Conservation (phyloP, 2,113 vertebrate genomes). For the Campylomormyrus numenius region DNA sequence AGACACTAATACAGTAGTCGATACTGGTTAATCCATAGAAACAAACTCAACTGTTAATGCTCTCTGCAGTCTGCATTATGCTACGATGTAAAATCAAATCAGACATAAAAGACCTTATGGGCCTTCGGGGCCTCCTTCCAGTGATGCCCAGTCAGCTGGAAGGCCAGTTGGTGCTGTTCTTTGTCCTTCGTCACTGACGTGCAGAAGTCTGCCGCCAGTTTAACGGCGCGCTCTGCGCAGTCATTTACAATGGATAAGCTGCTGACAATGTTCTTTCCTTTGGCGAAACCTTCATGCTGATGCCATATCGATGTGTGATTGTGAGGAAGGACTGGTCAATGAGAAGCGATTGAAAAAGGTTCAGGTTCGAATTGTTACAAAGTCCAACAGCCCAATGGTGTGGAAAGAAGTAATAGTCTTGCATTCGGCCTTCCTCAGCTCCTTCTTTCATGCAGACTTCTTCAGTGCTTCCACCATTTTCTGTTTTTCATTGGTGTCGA, state of each 20-base stretch:
- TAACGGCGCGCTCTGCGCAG: not conserved
- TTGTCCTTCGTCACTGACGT: not conserved
- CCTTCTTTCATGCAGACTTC: not conserved
- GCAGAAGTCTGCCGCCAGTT: not conserved
- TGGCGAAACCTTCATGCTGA: not conserved
- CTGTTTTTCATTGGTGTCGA: not conserved
- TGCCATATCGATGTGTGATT: not conserved
- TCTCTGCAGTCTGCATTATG: not conserved
- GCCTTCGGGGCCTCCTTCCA: too few species aligned
- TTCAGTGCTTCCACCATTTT: not conserved
- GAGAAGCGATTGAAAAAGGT: not conserved
- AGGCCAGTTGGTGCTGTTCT: not conserved
- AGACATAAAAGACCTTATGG: not conserved
- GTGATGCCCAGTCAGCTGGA: too few species aligned
- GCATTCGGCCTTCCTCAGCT: not conserved
- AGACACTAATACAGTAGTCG: not conserved
- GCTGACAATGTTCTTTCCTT: not conserved
- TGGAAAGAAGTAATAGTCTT: not conserved
- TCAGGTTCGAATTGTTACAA: not conserved
- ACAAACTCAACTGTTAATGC: not conserved
- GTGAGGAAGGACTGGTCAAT: not conserved
- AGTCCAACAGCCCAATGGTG: not conserved
- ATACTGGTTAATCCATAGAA: not conserved
- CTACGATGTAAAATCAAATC: not conserved
- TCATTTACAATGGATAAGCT: not conserved